Conservation (phyloP, 2,113 vertebrate species). For the Pachyramphus minor region DNA sequence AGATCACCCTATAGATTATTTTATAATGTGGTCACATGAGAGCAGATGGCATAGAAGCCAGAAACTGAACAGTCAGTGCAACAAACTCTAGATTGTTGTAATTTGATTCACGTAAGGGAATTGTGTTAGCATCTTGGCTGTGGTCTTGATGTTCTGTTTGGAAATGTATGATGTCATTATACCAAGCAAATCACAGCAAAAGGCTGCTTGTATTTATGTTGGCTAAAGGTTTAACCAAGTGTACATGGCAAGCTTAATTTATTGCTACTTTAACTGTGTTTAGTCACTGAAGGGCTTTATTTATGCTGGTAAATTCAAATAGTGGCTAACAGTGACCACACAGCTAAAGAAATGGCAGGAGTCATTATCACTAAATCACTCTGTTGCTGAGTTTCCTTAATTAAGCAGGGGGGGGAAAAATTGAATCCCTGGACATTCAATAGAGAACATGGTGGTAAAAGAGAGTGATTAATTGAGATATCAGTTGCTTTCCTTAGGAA, state of each 20-base stretch:
- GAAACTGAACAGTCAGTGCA: conserved; percentile 26
- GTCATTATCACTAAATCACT: conserved; percentile 77
- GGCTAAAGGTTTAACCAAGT: conserved; percentile 73
- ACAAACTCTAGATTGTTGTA: conserved; percentile 67
- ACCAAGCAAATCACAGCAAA: conserved; percentile 70
- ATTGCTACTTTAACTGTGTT: conserved; percentile 78
- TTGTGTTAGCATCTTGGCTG: conserved; percentile 62
- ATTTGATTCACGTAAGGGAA: conserved; percentile 73
- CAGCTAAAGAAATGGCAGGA: conserved; percentile 72
- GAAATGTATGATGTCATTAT: conserved; percentile 76
- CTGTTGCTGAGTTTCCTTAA: conserved; percentile 75
- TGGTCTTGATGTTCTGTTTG: conserved; percentile 59
- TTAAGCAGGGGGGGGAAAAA: conserved; percentile 35
- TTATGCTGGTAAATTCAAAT: conserved; percentile 78
- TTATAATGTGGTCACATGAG: conserved; percentile 68
- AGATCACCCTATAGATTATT: conserved; percentile 73
- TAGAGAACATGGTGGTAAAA: conserved; percentile 52
- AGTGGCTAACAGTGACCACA: conserved; percentile 73
- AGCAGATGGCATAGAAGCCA: conserved; percentile 44
- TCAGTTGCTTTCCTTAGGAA: conserved; percentile 63
- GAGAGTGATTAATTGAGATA: conserved; percentile 71
- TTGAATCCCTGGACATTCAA: conserved; percentile 62
- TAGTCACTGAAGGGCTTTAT: conserved; percentile 76
- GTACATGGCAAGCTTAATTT: conserved; percentile 73
- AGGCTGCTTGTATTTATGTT: conserved; percentile 76